These are phyloP conservation scores for Hylaeus volcanicus DNA, from an alignment of 1,140 invertebrate genomes.

Conservation along the genomic window DNA sequence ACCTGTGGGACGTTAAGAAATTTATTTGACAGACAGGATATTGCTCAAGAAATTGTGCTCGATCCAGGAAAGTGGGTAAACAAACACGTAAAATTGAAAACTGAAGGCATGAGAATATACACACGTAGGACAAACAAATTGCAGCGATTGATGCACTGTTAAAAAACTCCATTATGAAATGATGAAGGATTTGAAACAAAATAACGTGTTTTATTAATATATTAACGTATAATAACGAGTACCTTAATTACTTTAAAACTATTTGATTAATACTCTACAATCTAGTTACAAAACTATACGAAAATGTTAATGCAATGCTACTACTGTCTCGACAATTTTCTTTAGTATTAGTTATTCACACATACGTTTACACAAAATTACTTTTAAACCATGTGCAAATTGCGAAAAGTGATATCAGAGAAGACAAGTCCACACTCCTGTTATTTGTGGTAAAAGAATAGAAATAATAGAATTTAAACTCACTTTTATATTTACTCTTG, in stretches of 20 bases:
- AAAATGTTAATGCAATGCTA: background rate
- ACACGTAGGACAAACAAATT: background rate
- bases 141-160: background rate
- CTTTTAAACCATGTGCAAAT: background rate
- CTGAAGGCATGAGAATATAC: background rate
- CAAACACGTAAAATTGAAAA: background rate
- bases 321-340: background rate
- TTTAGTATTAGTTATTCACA: background rate
- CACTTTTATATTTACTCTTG: background rate
- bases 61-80: background rate
- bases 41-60: background rate
- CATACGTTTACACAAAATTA: background rate
- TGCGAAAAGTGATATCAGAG: background rate
- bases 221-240: background rate
- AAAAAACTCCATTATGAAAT: background rate
- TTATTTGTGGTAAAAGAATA: background rate
- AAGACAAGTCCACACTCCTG: too few relatives aligned
- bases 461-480: background rate
- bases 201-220: background rate
- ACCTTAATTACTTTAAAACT: background rate
- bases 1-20: background rate
- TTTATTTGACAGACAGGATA: slow-evolving; percentile 1
- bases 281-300: background rate
- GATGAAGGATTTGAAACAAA: background rate
- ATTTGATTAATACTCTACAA: background rate